Conservation (phyloP, 2,888 invertebrate species). For the Eustalomyia histrio region DNA sequence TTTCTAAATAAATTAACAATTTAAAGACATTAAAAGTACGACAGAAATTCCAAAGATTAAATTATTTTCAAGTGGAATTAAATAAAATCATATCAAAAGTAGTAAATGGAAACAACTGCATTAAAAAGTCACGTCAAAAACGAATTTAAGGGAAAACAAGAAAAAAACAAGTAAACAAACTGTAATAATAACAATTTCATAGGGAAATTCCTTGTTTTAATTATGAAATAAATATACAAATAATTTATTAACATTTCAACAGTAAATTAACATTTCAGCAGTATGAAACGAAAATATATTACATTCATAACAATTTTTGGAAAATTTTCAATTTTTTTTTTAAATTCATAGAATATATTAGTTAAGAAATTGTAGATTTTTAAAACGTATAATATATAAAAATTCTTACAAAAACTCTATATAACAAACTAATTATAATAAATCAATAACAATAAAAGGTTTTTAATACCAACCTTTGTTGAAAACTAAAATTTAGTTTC, state of each 20-base stretch:
- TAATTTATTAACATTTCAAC: constrained; percentile 1
- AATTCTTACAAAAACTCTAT: background rate
- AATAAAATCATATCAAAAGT: too few species aligned
- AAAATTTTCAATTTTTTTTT: background rate
- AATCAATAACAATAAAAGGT: background rate
- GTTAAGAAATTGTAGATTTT: background rate
- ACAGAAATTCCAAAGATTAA: too few species aligned
- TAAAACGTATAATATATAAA: background rate
- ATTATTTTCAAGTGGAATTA: too few species aligned
- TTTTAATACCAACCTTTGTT: background rate
- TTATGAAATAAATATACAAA: background rate
- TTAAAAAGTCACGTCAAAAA: too few species aligned
- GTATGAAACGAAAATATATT: too few species aligned
- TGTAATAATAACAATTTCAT: too few species aligned
- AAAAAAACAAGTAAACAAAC: too few species aligned
- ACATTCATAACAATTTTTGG: background rate
- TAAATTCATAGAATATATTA: background rate
- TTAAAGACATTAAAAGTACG: too few species aligned
- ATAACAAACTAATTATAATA: background rate
- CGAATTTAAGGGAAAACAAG: too few species aligned
- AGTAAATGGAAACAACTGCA: too few species aligned
- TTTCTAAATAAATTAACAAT: too few species aligned
- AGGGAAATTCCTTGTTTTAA: too few species aligned
- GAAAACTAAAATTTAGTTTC: background rate
- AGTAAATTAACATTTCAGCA: background rate